Percentiles rank a stretch among this genome's conserved stretches.
phyloP scores from a whole-genome alignment of 37 sponge, comb jelly and placozoan genomes.

The Chondrosia reniformis region DNA sequence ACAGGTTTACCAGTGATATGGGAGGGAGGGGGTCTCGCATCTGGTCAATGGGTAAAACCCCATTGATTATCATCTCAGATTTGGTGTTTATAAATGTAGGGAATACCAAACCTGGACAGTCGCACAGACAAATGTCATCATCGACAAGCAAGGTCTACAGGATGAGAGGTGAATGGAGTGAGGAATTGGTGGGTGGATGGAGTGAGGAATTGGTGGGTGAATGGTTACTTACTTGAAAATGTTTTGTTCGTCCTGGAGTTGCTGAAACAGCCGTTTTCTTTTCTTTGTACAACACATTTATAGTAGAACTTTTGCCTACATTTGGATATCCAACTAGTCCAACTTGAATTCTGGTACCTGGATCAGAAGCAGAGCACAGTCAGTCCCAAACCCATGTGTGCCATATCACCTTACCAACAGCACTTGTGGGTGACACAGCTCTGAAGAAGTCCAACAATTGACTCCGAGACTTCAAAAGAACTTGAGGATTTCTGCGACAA shows the following conservation, averaged over 20 bases:
- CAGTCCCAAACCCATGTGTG: too few relatives aligned
- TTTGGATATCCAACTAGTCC: conserved; percentile 91
- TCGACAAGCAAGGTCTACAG: conserved; percentile 57
- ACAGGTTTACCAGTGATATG: conserved; percentile 45
- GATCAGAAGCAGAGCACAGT: neutral
- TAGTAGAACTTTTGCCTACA: conserved; percentile 95
- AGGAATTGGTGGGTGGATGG: neutral
- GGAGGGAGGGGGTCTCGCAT: conserved; percentile 83
- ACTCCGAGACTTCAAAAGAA: conserved; percentile 21
- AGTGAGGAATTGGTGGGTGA: neutral
- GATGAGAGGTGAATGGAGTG: neutral
- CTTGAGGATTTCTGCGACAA: too few relatives aligned
- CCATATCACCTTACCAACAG: neutral
- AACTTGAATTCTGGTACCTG: neutral
- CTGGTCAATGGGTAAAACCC: conserved; percentile 91
- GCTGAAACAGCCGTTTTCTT: conserved; percentile 92
- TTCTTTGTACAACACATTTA: conserved; percentile 75
- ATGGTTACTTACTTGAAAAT: conserved; percentile 72
- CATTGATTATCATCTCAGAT: conserved; percentile 81
- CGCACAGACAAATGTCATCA: conserved; percentile 73
- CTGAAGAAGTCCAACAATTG: conserved; percentile 38
- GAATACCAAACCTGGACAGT: conserved; percentile 92
- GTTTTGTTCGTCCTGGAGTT: conserved; percentile 94
- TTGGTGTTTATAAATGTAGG: conserved; percentile 81
- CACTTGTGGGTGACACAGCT: neutral